These are phyloP conservation scores for Mya arenaria DNA, from an alignment of 1,140 invertebrate genomes.

Conservation along the genomic window DNA sequence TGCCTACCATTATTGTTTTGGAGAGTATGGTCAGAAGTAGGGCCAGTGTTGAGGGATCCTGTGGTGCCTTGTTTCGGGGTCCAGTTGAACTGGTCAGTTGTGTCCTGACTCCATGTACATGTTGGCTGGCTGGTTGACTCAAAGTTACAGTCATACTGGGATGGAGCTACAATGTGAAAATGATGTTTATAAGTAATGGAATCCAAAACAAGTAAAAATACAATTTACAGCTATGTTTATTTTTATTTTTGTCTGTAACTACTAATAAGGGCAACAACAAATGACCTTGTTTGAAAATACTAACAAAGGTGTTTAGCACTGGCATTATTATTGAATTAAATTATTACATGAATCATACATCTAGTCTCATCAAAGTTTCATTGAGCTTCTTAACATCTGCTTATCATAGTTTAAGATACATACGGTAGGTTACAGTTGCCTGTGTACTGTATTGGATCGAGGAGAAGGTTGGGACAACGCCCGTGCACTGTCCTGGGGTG, in stretches of 20 bases:
- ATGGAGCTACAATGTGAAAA: slow-evolving; percentile 58
- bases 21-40: slow-evolving; percentile 67
- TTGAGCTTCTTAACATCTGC: too few species aligned
- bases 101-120: slow-evolving; percentile 72
- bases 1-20: slow-evolving; percentile 61
- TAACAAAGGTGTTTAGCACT: too few species aligned
- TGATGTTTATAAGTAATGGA: too few species aligned
- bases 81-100: slow-evolving; percentile 74
- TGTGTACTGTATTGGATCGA: slow-evolving; percentile 30
- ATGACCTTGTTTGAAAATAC: too few species aligned
- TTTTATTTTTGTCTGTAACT: too few species aligned
- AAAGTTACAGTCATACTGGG: slow-evolving; percentile 70
- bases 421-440: slow-evolving; percentile 48
- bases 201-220: too few species aligned
- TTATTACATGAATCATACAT: too few species aligned
- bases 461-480: slow-evolving; percentile 50
- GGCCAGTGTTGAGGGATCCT: slow-evolving; percentile 67
- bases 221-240: too few species aligned
- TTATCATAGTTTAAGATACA: too few species aligned
- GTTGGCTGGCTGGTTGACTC: slow-evolving; percentile 57
- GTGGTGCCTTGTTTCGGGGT: slow-evolving; percentile 61
- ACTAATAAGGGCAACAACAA: too few species aligned
- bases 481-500: slow-evolving; percentile 51
- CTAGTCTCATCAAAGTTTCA: too few species aligned
- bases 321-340: too few species aligned